Percentiles rank a stretch among this genome's conserved stretches.
phyloP scores from a whole-genome alignment of 2,797 vertebrate genomes.

The Melanotaenia trifasciata region DNA sequence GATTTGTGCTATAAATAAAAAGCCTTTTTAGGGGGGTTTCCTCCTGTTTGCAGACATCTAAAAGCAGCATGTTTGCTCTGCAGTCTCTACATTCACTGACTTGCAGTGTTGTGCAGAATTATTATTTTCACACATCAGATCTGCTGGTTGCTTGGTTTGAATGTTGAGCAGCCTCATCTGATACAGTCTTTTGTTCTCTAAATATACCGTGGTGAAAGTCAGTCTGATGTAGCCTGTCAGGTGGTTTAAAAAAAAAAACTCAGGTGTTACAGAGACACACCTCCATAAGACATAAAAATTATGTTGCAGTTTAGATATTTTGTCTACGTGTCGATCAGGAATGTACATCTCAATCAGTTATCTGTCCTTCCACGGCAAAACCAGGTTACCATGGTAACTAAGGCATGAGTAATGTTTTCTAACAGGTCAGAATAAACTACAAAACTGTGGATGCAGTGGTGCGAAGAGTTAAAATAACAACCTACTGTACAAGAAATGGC shows the following conservation, averaged over 20 bases:
- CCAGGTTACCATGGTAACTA: slow-evolving; percentile 26
- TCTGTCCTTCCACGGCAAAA: background rate
- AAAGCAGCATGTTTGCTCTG: background rate
- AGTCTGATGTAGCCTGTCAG: no score
- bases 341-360: background rate
- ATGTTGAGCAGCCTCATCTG: background rate
- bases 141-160: background rate
- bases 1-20: no score
- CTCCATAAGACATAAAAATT: background rate
- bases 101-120: background rate
- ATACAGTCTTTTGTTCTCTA: background rate
- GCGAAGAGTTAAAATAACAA: background rate
- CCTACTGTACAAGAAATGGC: background rate
- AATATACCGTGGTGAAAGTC: background rate
- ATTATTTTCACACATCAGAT: background rate
- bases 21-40: background rate
- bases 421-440: background rate
- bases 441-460: background rate
- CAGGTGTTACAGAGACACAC: background rate
- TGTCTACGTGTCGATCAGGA: background rate
- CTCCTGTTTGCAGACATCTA: no score
- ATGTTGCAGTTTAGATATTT: background rate
- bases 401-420: background rate
- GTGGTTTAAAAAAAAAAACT: background rate
- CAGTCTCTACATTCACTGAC: background rate